Evolutionary conservation across 2,113 vertebrate species (phyloP).

Genomic region (Oenanthe oenanthe): DNA sequence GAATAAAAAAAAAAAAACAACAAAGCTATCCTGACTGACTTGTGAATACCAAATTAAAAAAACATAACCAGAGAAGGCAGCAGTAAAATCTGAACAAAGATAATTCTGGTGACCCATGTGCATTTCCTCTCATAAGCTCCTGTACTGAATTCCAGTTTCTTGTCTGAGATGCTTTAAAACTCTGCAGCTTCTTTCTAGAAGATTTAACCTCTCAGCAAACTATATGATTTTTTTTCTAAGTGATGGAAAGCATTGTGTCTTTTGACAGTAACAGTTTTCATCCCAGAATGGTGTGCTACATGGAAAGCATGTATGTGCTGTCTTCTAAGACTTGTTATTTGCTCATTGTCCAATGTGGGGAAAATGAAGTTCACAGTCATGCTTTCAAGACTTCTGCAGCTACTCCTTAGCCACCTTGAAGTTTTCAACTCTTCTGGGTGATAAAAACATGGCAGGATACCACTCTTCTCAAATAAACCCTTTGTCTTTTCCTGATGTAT

Average conservation of each 20-base stretch:
- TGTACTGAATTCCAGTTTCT: neutral
- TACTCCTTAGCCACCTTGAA: neutral
- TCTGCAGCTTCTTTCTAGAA: neutral
- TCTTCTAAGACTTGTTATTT: neutral
- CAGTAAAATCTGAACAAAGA: neutral
- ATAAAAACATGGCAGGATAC: neutral
- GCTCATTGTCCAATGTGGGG: accelerated
- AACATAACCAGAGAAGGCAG: neutral
- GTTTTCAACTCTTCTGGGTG: neutral
- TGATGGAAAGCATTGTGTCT: neutral
- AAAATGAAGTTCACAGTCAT: neutral
- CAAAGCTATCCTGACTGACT: neutral
- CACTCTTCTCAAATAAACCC: neutral
- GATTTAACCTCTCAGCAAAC: neutral
- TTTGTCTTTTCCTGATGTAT: neutral
- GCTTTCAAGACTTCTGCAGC: neutral
- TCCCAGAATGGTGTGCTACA: neutral
- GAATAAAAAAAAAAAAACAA: neutral
- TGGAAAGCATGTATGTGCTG: neutral
- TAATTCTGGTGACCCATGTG: neutral
- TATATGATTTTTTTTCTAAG: neutral
- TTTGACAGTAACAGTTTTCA: neutral
- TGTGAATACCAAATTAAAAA: neutral
- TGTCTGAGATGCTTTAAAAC: neutral
- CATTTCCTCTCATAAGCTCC: neutral